Percentiles rank a stretch among this genome's conserved stretches.
phyloP scores from a whole-genome alignment of 2,888 invertebrate genomes.

The Nymphalis urticae region DNA sequence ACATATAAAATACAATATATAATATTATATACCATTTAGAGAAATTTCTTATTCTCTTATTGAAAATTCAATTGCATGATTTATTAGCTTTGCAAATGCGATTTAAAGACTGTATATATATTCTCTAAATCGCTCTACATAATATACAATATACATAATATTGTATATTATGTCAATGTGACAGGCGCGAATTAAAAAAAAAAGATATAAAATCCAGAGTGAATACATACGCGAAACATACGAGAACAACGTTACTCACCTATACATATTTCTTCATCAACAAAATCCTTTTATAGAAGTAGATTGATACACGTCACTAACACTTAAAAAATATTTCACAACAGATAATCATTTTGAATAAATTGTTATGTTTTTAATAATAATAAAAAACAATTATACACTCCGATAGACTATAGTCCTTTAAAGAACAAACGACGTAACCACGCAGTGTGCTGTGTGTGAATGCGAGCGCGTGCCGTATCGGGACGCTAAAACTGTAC shows the following conservation, averaged over 20 bases:
- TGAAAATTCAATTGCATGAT: too few relatives aligned
- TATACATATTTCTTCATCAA: constrained; percentile 16
- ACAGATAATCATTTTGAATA: not conserved
- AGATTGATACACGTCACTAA: not conserved
- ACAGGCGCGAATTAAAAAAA: not conserved
- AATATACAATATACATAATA: too few relatives aligned
- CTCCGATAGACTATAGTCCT: constrained; percentile 14
- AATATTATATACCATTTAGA: too few relatives aligned
- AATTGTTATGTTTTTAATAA: not conserved
- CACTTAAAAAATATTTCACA: constrained; percentile 6
- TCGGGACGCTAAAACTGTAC: constrained; percentile 32
- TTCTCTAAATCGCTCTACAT: too few relatives aligned
- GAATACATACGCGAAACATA: not conserved
- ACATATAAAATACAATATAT: too few relatives aligned
- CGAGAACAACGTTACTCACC: constrained; percentile 11
- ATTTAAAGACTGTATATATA: too few relatives aligned
- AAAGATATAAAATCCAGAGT: not conserved
- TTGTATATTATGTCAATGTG: not conserved
- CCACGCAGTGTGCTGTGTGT: constrained; percentile 28
- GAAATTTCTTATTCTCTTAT: too few relatives aligned
- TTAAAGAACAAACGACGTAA: constrained; percentile 21
- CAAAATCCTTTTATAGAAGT: not conserved
- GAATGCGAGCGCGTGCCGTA: constrained; percentile 39
- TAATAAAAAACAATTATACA: constrained; percentile 14
- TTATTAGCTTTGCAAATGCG: too few relatives aligned